Evolutionary conservation across 2,888 invertebrate genomes (phyloP).

Genomic region (Cerastis leucographa): DNA sequence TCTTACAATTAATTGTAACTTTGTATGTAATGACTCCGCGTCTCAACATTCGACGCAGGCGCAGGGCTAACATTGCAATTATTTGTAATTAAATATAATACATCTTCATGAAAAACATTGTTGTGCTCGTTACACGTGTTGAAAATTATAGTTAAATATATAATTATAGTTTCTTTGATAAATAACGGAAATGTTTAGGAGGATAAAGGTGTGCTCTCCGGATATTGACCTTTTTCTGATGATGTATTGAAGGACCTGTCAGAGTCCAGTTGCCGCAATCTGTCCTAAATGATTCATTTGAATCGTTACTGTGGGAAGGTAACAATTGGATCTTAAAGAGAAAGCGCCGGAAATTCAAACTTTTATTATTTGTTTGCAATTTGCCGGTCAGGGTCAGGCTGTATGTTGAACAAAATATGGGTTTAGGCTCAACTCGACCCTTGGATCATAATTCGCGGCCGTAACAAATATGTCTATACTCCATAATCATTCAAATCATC

Average conservation of each 20-base stretch:
- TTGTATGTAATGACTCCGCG: neutral
- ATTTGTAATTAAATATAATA: neutral
- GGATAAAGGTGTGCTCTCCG: neutral
- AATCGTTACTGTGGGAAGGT: neutral
- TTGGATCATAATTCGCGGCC: too few relatives aligned
- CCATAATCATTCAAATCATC: too few relatives aligned
- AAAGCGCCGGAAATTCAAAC: too few relatives aligned
- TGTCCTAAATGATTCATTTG: too few relatives aligned
- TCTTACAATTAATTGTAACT: neutral
- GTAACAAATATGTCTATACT: too few relatives aligned
- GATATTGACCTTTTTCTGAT: neutral
- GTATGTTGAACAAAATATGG: too few relatives aligned
- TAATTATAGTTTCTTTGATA: slow-evolving; percentile 5
- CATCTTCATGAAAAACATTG: neutral
- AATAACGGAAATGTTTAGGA: neutral
- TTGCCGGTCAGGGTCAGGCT: too few relatives aligned
- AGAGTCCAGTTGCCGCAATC: neutral
- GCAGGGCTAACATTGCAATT: slow-evolving; percentile 7
- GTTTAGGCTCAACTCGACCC: too few relatives aligned
- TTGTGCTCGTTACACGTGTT: neutral
- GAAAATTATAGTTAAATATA: slow-evolving; percentile 1
- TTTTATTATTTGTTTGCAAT: too few relatives aligned
- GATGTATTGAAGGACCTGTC: neutral
- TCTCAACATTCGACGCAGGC: neutral
- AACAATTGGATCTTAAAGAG: too few relatives aligned